Evolutionary conservation across 2,888 invertebrate species (phyloP).

Genomic region (Temnothorax ravouxi): DNA sequence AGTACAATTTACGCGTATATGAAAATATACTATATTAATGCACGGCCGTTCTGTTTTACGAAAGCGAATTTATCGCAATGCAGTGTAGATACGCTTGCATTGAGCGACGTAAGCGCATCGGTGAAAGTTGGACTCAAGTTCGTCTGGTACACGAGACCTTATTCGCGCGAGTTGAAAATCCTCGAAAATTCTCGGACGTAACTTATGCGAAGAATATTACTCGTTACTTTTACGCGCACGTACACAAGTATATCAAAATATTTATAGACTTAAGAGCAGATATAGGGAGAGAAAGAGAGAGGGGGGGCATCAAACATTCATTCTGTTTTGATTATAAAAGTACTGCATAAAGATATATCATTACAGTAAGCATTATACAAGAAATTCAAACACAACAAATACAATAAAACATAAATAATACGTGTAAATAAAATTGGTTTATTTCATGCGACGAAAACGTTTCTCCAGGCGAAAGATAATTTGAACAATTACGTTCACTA

Average conservation of each 20-base stretch:
- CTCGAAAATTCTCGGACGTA: background rate
- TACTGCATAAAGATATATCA: background rate
- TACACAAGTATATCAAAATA: background rate
- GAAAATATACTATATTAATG: background rate
- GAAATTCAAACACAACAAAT: background rate
- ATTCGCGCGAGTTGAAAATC: slow-evolving; percentile 21
- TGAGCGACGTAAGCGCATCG: slow-evolving; percentile 14
- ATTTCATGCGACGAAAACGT: too few relatives aligned
- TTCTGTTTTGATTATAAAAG: background rate
- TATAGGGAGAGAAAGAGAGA: background rate
- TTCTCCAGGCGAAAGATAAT: background rate
- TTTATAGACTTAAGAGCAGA: background rate
- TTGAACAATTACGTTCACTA: background rate
- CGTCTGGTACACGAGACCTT: background rate
- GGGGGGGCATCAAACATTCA: too few relatives aligned
- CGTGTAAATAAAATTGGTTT: background rate
- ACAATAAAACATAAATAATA: background rate
- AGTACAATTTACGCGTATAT: background rate
- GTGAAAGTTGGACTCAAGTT: slow-evolving; percentile 57
- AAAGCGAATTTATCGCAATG: background rate
- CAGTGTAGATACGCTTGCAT: background rate
- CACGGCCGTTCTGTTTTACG: background rate
- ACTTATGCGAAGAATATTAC: background rate
- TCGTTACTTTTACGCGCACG: background rate
- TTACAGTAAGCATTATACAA: background rate